Conservation (phyloP, 2,113 vertebrate genomes). For the Camelus bactrianus region DNA sequence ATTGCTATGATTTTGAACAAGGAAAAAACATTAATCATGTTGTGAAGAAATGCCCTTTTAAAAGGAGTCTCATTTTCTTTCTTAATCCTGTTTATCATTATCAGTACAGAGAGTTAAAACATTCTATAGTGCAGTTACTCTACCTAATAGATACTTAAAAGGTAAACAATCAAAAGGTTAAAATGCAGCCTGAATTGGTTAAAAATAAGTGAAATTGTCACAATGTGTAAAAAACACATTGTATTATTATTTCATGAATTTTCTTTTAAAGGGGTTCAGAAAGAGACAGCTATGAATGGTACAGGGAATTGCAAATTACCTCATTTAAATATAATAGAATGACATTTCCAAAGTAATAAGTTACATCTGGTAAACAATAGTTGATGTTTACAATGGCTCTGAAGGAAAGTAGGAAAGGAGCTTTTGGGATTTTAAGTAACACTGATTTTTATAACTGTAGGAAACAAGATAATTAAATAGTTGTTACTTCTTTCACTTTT, state of each 20-base stretch:
- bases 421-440: conserved; percentile 58
- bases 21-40: conserved; percentile 82
- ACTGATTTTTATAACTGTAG: conserved; percentile 10
- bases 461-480: conserved; percentile 54
- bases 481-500: conserved; percentile 50
- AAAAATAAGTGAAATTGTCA: conserved; percentile 71
- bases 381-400: conserved; percentile 58
- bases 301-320: conserved; percentile 71
- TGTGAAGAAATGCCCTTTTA: conserved; percentile 82
- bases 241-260: conserved; percentile 72
- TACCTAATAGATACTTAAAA: conserved; percentile 75
- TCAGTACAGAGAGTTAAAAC: conserved; percentile 77
- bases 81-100: conserved; percentile 80
- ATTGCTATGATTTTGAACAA: conserved; percentile 83
- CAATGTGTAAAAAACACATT: conserved; percentile 49
- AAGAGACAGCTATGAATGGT: conserved; percentile 32
- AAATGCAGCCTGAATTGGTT: conserved; percentile 32
- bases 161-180: conserved; percentile 67
- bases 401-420: neutral
- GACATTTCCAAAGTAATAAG: conserved; percentile 55
- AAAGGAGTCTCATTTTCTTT: conserved; percentile 82
- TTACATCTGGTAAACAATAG: conserved; percentile 61
- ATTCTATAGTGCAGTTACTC: conserved; percentile 66
- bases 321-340: conserved; percentile 69
- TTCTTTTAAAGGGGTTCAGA: conserved; percentile 13